Base-by-base conservation (phyloP, 2,797 vertebrate genomes). In the Siniperca scherzeri region DNA sequence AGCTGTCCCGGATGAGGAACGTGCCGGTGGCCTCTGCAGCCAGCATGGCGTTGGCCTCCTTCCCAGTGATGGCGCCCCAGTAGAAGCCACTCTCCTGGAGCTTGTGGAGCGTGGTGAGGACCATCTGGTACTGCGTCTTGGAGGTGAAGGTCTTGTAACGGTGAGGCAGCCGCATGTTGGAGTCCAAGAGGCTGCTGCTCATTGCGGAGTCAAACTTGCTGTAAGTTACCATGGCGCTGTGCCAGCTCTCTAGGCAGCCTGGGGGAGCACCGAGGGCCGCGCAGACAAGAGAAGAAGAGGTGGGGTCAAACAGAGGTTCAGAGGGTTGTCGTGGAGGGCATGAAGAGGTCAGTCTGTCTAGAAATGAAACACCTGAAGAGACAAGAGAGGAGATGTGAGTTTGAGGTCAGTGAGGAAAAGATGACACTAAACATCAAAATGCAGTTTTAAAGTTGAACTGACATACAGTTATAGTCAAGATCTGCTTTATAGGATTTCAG, bases 11-110 rank as follows among this genome's bases (percentile, higher is more conserved):
- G 87, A 99, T 96, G 77, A 99, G 97, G 90, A 99, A 99, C 64
- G 97, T 98, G 74, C 98, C 98, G 0, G 94, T 94, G 0, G 96
- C 92, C 89, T 99, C 97, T 0, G 94, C 7, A 21, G 96, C 96
- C 78, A 99, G 96, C 93, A 98, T 94, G 85, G 94, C 89, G 79
- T 98, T 97, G 81, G 98, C 98, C 70, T 99, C 97, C 50, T 97
- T 97, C 2, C 98, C 98, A 0, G 93, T 98, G 89, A 99, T 97
- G 3, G 98, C 84, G 85, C 96, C 97, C 98, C 98, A 99, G 94
- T 99, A 99, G 96, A 99, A 99, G 89, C 98, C 98, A 27, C 98
- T 97, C 92, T 99, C 97, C 92, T 98, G 96, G 80, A 99, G 96
- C 89, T 98, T 98, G 86, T 96, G 95, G 66, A 97, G 92, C 0